Evolutionary conservation across 2,888 invertebrate species (phyloP).

Genomic region (Acanthosepion lycidas): DNA sequence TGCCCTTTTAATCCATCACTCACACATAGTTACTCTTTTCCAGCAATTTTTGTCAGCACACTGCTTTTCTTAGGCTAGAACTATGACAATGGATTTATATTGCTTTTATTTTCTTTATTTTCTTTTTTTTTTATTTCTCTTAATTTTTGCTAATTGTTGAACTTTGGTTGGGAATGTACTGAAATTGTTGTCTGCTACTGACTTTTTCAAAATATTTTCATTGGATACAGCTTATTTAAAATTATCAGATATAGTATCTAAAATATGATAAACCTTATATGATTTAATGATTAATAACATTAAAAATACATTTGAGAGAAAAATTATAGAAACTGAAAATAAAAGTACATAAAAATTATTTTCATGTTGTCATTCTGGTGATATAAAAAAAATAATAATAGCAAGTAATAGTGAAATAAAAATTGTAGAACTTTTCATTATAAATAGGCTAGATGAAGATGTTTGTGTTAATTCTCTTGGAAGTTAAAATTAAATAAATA

Average conservation of each 20-base stretch:
- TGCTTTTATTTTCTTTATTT: background rate
- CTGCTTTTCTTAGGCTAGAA: constrained; percentile 20
- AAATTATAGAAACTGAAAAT: background rate
- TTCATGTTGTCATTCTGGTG: too few species aligned
- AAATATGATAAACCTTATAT: background rate
- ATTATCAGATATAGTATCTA: background rate
- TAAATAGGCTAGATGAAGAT: too few species aligned
- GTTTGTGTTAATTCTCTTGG: background rate
- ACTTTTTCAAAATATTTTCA: background rate
- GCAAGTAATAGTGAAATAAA: too few species aligned
- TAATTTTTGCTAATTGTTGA: constrained; percentile 22
- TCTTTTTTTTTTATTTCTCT: background rate
- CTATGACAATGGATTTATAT: background rate
- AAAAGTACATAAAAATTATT: too few species aligned
- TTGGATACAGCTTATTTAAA: background rate
- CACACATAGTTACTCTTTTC: constrained; percentile 11
- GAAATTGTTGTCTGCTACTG: constrained; percentile 23
- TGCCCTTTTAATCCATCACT: background rate
- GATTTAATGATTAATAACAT: background rate
- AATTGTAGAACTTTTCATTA: too few species aligned
- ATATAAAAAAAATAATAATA: too few species aligned
- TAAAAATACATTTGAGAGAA: background rate
- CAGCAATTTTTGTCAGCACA: constrained; percentile 33
- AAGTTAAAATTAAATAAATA: background rate
- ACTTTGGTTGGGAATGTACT: constrained; percentile 20